Evolutionary conservation across 2,797 vertebrate species (phyloP).

Genomic region (Dendrocincla fuliginosa): DNA sequence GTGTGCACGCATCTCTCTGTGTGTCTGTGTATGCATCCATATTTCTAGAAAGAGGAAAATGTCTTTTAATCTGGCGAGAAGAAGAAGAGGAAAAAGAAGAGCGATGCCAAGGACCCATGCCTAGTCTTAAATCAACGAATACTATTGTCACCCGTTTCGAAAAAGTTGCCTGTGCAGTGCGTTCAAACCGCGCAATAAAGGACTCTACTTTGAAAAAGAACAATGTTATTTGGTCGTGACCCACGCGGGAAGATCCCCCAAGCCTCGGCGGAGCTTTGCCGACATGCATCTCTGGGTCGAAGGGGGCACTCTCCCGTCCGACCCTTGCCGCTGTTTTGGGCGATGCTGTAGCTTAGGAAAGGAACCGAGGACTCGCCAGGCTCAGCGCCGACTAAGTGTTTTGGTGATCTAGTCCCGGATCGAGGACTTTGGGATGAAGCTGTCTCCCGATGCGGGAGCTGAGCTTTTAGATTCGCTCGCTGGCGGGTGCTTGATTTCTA

Average conservation of each 20-base stretch:
- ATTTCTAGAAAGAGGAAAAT: not conserved
- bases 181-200: constrained; percentile 29
- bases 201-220: not conserved
- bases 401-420: not conserved
- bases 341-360: not conserved
- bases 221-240: not conserved
- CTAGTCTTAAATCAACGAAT: constrained; percentile 12
- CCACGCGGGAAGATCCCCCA: not conserved
- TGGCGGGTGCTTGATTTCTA: not conserved
- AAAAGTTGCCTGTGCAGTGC: constrained; percentile 20
- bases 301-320: not conserved
- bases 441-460: not conserved
- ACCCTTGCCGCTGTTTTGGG: not conserved
- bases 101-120: not conserved
- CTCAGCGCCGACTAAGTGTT: not conserved
- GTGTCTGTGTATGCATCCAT: not conserved
- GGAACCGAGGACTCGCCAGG: not conserved
- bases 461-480: not conserved
- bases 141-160: not conserved
- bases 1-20: not conserved
- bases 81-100: constrained; percentile 3
- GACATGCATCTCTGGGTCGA: not conserved
- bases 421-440: not conserved
- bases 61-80: not conserved
- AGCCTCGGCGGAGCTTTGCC: not conserved